A percentile compares a stretch with the other conserved stretches of the same genome.
These are phyloP conservation scores for Drosophila bocki DNA, from an alignment of 1,140 invertebrate species.

Conservation along the genomic window DNA sequence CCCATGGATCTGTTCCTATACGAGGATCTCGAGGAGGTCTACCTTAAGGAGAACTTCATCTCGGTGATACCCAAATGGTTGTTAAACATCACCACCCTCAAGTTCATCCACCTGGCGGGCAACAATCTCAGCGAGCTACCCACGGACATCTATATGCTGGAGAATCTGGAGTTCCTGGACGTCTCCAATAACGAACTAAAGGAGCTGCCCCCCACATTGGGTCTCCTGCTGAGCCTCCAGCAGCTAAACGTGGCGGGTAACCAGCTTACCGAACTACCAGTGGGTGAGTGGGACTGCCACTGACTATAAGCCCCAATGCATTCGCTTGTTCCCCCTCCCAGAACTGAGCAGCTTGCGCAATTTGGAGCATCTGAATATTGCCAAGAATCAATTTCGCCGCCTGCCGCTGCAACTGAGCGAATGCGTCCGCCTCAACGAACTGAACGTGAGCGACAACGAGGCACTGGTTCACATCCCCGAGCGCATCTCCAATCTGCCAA, in stretches of 20 bases:
- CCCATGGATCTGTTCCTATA: constrained; percentile 81
- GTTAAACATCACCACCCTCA: constrained; percentile 78
- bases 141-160: constrained; percentile 75
- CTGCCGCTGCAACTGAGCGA: constrained; percentile 77
- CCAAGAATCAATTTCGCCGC: constrained; percentile 73
- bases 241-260: constrained; percentile 78
- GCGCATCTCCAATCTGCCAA: constrained; percentile 73
- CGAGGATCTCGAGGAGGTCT: constrained; percentile 80
- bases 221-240: constrained; percentile 63
- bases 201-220: constrained; percentile 70
- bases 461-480: constrained; percentile 76
- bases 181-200: constrained; percentile 78
- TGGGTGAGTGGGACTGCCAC: constrained; percentile 48
- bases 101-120: constrained; percentile 80
- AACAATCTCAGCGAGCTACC: constrained; percentile 75
- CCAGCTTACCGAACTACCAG: constrained; percentile 66
- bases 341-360: constrained; percentile 73
- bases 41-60: constrained; percentile 84
- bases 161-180: constrained; percentile 81
- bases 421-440: constrained; percentile 72
- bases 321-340: constrained; percentile 10
- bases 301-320: not conserved
- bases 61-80: constrained; percentile 81
- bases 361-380: constrained; percentile 77
- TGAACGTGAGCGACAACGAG: constrained; percentile 82